These are phyloP conservation scores for Saimiri boliviensis DNA, from an alignment of 2,113 vertebrate species.

Conservation along the genomic window DNA sequence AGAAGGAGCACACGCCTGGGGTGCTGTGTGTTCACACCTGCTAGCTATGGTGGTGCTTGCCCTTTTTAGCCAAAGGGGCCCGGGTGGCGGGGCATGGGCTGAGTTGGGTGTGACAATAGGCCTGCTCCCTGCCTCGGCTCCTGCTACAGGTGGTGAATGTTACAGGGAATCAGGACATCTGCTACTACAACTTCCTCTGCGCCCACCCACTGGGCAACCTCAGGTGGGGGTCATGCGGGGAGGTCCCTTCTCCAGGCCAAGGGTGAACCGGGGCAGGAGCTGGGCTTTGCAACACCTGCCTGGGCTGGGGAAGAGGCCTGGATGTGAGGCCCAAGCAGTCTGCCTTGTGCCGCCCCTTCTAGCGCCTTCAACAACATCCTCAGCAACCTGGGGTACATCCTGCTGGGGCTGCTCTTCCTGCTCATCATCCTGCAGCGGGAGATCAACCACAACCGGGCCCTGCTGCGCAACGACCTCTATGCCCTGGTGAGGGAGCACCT, in stretches of 20 bases:
- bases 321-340: rapidly evolving
- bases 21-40: rapidly evolving
- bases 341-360: rapidly evolving
- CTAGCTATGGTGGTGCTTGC: background rate
- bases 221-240: conserved; percentile 83
- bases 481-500: conserved; percentile 86
- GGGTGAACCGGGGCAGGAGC: rapidly evolving
- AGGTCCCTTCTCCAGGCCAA: background rate
- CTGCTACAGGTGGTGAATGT: conserved; percentile 93
- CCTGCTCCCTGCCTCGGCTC: rapidly evolving
- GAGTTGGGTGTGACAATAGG: too few relatives aligned
- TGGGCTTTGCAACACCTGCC: background rate
- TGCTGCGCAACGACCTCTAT: conserved; percentile 86
- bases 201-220: conserved; percentile 96
- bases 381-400: conserved; percentile 96
- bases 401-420: conserved; percentile 96
- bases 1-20: background rate
- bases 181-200: conserved; percentile 98
- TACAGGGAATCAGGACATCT: conserved; percentile 99
- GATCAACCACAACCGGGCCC: conserved; percentile 91
- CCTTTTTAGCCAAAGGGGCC: background rate
- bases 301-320: rapidly evolving
- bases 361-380: conserved; percentile 99
- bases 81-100: rapidly evolving
- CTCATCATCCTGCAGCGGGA: conserved; percentile 95